A percentile compares a stretch with the other conserved stretches of the same genome.
These are phyloP conservation scores for Drosophila nikananu DNA, from an alignment of 1,140 invertebrate genomes.

Conservation along the genomic window DNA sequence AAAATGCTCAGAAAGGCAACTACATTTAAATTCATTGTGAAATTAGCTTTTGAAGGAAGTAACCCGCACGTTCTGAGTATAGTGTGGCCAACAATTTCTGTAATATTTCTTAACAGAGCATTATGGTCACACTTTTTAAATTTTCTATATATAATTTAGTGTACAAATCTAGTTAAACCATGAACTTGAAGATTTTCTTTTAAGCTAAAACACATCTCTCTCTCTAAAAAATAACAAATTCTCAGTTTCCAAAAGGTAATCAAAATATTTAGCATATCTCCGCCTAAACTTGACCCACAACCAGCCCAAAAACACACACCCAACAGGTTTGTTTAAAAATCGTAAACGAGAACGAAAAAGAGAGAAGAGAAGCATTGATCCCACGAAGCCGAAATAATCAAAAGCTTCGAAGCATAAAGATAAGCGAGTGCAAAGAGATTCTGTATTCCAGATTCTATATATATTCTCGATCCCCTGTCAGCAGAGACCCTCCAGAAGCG, in stretches of 20 bases:
- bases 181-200: background rate
- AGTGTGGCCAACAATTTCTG: too few species aligned
- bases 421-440: constrained; percentile 29
- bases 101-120: too few species aligned
- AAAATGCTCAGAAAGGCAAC: too few species aligned
- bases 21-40: too few species aligned
- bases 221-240: too few species aligned
- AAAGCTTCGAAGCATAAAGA: constrained; percentile 27
- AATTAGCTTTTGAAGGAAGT: too few species aligned
- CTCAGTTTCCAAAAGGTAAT: background rate
- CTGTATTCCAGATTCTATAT: constrained; percentile 1
- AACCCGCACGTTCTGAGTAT: too few species aligned
- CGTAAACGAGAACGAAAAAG: background rate
- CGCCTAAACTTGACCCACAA: constrained; percentile 33
- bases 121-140: background rate
- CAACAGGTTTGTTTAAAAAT: constrained; percentile 29
- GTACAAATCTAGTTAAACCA: background rate
- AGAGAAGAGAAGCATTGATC: constrained; percentile 6
- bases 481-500: background rate
- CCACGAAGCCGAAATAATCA: constrained; percentile 4
- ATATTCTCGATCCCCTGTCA: constrained; percentile 2
- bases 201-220: background rate
- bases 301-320: constrained; percentile 5
- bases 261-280: constrained; percentile 27
- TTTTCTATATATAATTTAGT: background rate